Conservation (phyloP, 2,113 vertebrate species). For the Crotalus horridus region DNA sequence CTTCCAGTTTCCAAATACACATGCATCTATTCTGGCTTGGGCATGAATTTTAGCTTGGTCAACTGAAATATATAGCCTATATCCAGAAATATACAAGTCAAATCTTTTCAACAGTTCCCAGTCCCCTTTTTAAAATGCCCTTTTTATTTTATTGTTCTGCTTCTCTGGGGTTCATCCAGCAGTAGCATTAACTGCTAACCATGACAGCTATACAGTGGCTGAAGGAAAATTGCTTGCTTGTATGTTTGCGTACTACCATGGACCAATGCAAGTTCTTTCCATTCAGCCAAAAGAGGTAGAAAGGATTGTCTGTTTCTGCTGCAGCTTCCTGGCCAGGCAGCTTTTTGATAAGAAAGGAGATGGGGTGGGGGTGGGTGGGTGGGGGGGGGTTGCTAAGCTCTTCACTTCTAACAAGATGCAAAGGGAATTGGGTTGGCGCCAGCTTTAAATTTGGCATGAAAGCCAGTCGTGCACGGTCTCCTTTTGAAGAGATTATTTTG, state of each 20-base stretch:
- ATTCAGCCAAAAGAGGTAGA: neutral
- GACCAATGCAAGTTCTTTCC: neutral
- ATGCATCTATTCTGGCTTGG: neutral
- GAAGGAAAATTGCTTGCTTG: neutral
- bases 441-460: slow-evolving; percentile 4
- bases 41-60: neutral
- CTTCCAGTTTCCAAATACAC: neutral
- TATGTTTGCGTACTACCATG: neutral
- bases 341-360: neutral
- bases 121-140: neutral
- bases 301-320: neutral
- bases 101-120: neutral
- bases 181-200: slow-evolving; percentile 9
- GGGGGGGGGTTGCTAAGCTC: neutral
- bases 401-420: neutral
- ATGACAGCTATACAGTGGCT: slow-evolving; percentile 30
- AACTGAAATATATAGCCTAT: neutral
- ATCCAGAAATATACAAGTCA: neutral
- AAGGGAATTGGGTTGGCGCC: neutral
- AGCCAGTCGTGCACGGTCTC: neutral
- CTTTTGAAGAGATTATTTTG: neutral
- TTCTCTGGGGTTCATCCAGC: neutral
- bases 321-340: neutral
- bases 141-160: neutral
- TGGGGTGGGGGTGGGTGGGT: neutral